Evolutionary conservation across 2,888 invertebrate species (phyloP).

Genomic region (Phytoseiulus persimilis): DNA sequence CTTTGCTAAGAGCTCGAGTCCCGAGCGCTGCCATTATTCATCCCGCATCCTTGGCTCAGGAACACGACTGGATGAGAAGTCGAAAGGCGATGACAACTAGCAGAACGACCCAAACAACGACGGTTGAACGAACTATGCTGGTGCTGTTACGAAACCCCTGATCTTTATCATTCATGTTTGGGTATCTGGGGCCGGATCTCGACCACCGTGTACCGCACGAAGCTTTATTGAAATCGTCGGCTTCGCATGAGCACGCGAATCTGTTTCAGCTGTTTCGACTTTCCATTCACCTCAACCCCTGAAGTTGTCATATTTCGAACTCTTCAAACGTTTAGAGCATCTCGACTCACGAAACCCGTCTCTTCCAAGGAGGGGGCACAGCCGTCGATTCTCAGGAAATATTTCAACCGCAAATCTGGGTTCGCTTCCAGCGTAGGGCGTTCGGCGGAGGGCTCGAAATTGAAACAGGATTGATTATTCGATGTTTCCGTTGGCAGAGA

Average conservation of each 20-base stretch:
- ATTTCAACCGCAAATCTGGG: no score
- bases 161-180: background rate
- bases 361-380: no score
- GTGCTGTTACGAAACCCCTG: background rate
- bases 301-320: background rate
- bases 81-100: no score
- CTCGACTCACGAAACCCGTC: no score
- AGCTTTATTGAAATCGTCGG: background rate
- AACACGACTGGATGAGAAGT: no score
- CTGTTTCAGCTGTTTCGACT: background rate
- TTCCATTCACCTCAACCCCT: background rate
- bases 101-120: background rate
- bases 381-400: no score
- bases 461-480: no score
- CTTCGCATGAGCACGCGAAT: background rate
- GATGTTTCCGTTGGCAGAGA: background rate
- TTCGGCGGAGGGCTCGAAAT: background rate
- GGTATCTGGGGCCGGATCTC: background rate
- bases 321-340: no score
- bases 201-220: background rate
- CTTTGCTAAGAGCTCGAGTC: no score
- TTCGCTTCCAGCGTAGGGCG: no score
- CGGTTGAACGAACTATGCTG: background rate
- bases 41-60: no score
- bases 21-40: no score